Evolutionary conservation across 2,888 invertebrate species (phyloP).

Genomic region (Gnatocerus cornutus): DNA sequence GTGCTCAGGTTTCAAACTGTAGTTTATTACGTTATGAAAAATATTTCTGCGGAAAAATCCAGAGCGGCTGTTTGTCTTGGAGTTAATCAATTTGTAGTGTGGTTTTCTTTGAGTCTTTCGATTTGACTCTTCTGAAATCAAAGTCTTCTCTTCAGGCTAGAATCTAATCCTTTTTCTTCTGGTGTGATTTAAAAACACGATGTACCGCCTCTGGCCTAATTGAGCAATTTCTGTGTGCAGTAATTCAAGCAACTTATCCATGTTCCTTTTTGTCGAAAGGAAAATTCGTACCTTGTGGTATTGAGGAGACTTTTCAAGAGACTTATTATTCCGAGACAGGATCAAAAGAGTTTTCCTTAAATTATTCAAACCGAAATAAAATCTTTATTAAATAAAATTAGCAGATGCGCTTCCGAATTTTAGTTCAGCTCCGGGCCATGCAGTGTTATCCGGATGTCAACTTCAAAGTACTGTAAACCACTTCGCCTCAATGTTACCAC

Average conservation of each 20-base stretch:
- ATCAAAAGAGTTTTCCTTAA: conserved; percentile 28
- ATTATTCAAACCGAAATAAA: conserved; percentile 20
- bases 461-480: conserved; percentile 45
- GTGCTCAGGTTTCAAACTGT: conserved; percentile 7
- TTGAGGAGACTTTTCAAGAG: conserved; percentile 32
- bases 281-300: conserved; percentile 28
- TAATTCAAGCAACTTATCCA: conserved; percentile 23
- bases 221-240: conserved; percentile 34
- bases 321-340: conserved; percentile 36
- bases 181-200: conserved; percentile 33
- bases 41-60: neutral
- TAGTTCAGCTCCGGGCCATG: conserved; percentile 48
- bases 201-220: conserved; percentile 25
- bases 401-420: conserved; percentile 34
- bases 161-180: neutral
- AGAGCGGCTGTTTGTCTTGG: neutral
- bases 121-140: conserved; percentile 11
- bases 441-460: conserved; percentile 48
- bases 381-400: conserved; percentile 27
- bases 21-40: conserved; percentile 16
- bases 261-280: conserved; percentile 12
- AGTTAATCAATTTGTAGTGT: conserved; percentile 1
- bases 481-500: conserved; percentile 33
- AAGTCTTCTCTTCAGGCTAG: conserved; percentile 3
- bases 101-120: neutral